A percentile compares a stretch with the other conserved stretches of the same genome.
These are phyloP conservation scores for Helicoverpa assulta DNA, from an alignment of 2,888 invertebrate species.

Conservation along the genomic window DNA sequence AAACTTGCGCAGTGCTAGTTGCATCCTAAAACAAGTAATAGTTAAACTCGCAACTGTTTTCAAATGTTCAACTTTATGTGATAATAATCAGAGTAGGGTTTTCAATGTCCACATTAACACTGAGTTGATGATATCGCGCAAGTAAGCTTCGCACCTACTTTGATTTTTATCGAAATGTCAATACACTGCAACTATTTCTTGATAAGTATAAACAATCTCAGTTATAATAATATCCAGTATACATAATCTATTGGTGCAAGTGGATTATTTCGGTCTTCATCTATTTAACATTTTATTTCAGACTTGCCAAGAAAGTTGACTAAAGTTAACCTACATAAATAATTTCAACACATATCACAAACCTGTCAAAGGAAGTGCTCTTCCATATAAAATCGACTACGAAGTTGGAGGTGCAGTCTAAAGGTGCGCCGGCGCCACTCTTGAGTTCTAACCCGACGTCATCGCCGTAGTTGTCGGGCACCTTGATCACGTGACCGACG, in stretches of 20 bases:
- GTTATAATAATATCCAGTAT: no score
- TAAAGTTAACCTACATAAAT: no score
- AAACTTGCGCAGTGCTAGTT: conserved; percentile 97
- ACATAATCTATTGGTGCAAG: background rate
- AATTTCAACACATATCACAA: conserved; percentile 42
- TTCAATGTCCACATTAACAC: no score
- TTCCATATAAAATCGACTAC: conserved; percentile 99
- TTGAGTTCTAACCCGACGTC: conserved; percentile 99
- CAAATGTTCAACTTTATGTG: background rate
- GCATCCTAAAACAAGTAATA: conserved; percentile 94
- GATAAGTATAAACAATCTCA: no score
- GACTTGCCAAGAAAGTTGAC: no score
- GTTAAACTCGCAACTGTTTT: background rate
- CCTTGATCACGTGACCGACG: conserved; percentile 99
- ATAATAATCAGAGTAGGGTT: no score
- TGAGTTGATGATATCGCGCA: no score
- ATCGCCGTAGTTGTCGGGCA: conserved; percentile 98
- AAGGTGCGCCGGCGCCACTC: conserved; percentile 97
- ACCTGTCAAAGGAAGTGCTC: conserved; percentile 99
- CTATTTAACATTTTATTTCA: no score
- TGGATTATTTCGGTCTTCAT: background rate
- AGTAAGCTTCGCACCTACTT: no score
- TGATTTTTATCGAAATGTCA: no score
- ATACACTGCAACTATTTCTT: no score
- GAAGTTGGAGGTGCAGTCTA: conserved; percentile 98